Base-by-base conservation (phyloP, 2,113 vertebrate species). In the Scytalopus superciliaris region DNA sequence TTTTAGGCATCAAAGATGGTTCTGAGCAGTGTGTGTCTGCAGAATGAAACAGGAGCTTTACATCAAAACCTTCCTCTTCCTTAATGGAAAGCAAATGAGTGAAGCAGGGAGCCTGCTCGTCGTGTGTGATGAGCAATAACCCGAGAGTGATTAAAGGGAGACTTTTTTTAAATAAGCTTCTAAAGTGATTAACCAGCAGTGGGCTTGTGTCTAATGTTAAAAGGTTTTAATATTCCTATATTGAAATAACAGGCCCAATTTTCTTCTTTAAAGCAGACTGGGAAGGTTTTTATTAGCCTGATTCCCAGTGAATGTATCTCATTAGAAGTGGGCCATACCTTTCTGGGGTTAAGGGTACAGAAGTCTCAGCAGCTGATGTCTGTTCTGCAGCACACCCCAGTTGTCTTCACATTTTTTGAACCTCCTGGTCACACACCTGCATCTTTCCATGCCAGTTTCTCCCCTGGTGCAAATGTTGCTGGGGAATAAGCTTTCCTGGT, bases 1-100 rank as follows among this genome's bases (percentile, higher is more conserved):
- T 70, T 91, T 91, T 84, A 72, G 56, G 92, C 77, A 89, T 89
- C 83, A 81, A 84, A 94, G 92, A 56, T 74, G 77, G 86, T 82
- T 91, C 90, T 95, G 94, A 83, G 81, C 91, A 86, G 64, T 44
- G n/a, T 60, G 53, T 60, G 63, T 66, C 85, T 86, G 93, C 83
- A 91, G 78, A 94, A 84, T 10, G 88, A 90, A 90, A 78, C 62
- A 28, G 80, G 74, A 87, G 89, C 62, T 87, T 89, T 88, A 44
- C 81, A 66, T 87, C 90, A 94, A 91, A 87, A 62, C 84, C 72
- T 84, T 90, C 62, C 52, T 92, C 55, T 30, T 77, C 68, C 90
- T 87, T 93, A 94, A 90, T 80, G 63, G 85, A 76, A 93, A 93
- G 94, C 94, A 93, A 96, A 90, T 25, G 85, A 89, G 49, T 4